A percentile compares a stretch with the other conserved stretches of the same genome.
Conservation (phyloP, 2,797 vertebrate genomes). For the Liasis olivaceus region DNA sequence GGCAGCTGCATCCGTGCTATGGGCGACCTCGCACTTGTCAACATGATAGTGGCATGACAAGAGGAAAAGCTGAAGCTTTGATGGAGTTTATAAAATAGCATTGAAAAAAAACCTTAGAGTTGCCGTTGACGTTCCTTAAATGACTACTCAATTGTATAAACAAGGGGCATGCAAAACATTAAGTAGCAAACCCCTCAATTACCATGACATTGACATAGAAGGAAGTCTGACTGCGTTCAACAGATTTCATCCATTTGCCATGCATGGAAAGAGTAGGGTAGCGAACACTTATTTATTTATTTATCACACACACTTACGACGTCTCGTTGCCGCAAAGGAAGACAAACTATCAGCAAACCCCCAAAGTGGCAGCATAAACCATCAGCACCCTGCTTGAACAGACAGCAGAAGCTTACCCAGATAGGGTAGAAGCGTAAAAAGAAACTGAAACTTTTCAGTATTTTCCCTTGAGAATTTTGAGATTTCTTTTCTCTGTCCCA, state of each 20-base stretch:
- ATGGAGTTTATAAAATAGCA: not conserved
- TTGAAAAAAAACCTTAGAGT: not conserved
- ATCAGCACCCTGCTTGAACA: no score
- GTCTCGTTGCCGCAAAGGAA: no score
- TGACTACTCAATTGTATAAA: not conserved
- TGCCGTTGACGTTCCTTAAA: not conserved
- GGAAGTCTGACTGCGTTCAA: not conserved
- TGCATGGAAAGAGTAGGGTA: not conserved
- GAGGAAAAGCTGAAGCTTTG: not conserved
- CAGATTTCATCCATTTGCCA: not conserved
- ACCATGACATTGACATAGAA: not conserved
- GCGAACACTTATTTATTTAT: not conserved
- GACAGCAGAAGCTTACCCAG: no score
- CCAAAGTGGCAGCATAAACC: no score
- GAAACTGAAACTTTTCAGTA: no score
- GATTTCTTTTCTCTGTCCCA: no score
- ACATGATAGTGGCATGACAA: not conserved
- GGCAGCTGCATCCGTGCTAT: not conserved
- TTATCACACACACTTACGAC: fast-evolving
- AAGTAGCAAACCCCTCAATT: not conserved
- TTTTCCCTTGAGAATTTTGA: no score
- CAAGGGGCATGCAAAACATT: not conserved
- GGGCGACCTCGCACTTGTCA: not conserved
- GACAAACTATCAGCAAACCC: no score
- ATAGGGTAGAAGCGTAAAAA: no score